Evolutionary conservation across 2,888 invertebrate genomes (phyloP).

Genomic region (Copidosoma aretas): DNA sequence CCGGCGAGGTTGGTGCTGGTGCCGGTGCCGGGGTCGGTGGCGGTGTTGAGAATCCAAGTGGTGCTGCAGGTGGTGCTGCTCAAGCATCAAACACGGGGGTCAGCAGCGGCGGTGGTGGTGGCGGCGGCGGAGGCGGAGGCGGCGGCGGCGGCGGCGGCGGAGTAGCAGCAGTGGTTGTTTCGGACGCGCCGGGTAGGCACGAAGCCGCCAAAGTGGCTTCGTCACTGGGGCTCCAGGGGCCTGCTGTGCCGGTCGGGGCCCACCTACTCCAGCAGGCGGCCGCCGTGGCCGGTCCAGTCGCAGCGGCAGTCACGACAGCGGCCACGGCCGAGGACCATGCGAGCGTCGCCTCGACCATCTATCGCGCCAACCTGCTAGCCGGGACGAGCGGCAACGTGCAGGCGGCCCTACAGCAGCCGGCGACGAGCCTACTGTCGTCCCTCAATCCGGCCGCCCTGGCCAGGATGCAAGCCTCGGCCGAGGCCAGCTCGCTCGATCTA

Average conservation of each 20-base stretch:
- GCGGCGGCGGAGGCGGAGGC: background rate
- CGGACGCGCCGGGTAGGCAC: constrained; percentile 56
- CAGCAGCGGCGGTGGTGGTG: background rate
- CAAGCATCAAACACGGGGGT: background rate
- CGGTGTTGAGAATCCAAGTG: background rate
- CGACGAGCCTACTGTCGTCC: constrained; percentile 53
- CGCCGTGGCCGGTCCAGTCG: constrained; percentile 40
- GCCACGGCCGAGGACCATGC: constrained; percentile 30
- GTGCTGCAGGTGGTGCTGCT: constrained; percentile 19
- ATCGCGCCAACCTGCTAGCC: constrained; percentile 62
- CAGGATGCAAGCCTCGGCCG: constrained; percentile 70
- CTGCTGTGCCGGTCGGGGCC: constrained; percentile 63
- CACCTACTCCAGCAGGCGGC: constrained; percentile 58
- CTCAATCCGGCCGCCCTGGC: constrained; percentile 64
- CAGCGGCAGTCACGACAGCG: background rate
- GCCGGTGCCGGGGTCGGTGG: background rate
- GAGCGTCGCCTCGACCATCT: constrained; percentile 52
- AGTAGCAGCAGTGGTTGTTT: constrained; percentile 34
- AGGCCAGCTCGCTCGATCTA: constrained; percentile 72
- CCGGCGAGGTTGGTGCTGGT: background rate
- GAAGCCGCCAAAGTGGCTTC: constrained; percentile 64
- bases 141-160: background rate
- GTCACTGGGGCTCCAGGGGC: constrained; percentile 63
- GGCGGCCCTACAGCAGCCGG: constrained; percentile 59
- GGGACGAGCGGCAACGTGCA: constrained; percentile 59